Evolutionary conservation across 2,888 invertebrate species (phyloP).

Genomic region (Metalampra italica): DNA sequence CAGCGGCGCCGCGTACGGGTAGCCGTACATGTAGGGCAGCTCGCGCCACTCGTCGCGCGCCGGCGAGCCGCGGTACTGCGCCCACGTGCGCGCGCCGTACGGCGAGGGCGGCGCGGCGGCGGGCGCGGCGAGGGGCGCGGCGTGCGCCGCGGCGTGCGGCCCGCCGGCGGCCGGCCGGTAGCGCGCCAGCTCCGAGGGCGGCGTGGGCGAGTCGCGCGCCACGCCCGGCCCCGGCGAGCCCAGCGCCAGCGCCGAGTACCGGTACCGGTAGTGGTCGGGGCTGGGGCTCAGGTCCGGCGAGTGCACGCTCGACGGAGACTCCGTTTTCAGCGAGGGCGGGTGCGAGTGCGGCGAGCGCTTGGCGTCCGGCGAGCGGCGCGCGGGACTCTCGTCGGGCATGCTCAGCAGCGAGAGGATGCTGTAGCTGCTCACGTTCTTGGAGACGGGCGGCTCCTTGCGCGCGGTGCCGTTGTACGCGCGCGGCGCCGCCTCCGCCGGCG

Average conservation of each 20-base stretch:
- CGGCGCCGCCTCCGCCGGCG: slow-evolving; percentile 26
- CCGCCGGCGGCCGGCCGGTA: slow-evolving; percentile 38
- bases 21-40: slow-evolving; percentile 57
- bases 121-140: slow-evolving; percentile 32
- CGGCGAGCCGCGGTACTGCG: slow-evolving; percentile 32
- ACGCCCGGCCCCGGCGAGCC: slow-evolving; percentile 49
- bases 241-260: slow-evolving; percentile 49
- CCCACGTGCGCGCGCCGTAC: slow-evolving; percentile 25
- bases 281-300: slow-evolving; percentile 67
- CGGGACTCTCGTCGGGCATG: slow-evolving; percentile 73
- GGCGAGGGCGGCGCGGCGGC: slow-evolving; percentile 50
- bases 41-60: slow-evolving; percentile 51
- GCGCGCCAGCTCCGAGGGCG: slow-evolving; percentile 50
- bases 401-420: slow-evolving; percentile 91
- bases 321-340: slow-evolving; percentile 48
- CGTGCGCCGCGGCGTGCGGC: too few relatives aligned
- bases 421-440: slow-evolving; percentile 83
- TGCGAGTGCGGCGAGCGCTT: slow-evolving; percentile 62
- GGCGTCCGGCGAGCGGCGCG: slow-evolving; percentile 34
- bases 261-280: slow-evolving; percentile 62
- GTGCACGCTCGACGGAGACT: slow-evolving; percentile 58
- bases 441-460: slow-evolving; percentile 43
- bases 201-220: slow-evolving; percentile 55
- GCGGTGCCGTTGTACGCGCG: slow-evolving; percentile 45
- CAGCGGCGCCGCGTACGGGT: slow-evolving; percentile 65